Base-by-base conservation (phyloP, 1,140 invertebrate genomes). In the Hetaerina americana region DNA sequence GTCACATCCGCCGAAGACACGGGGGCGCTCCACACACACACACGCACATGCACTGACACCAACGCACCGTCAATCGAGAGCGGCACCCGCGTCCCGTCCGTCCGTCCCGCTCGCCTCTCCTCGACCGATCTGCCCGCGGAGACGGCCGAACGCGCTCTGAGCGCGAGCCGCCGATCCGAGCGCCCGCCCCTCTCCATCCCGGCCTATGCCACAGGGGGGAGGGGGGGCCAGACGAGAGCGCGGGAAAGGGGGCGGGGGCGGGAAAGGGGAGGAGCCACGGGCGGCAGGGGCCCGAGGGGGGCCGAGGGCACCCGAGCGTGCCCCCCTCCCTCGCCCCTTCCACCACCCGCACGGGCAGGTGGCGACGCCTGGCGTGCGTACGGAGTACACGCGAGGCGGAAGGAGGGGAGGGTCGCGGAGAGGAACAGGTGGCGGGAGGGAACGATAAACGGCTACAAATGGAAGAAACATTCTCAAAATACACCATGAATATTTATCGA, bases 21-120 rank as follows among this genome's bases (percentile, higher is more conserved):
- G 75, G 76, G 77, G 78, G 78, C 75, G 76, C 77, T 57, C 77
- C 76, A 74, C 76, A 77, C 76, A 74, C 75, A 81, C 80, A 79
- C 80, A 81, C 80, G 78, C 77, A 28, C 26, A 66, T 15, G 28
- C n/a, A n/a, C n/a, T n/a, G n/a, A 25, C 66, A 12, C 24, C 66
- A 25, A 25, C 24, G 66, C 10, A 15, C 26, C 10, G 15, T 8
- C 66, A n/a, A n/a, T n/a, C n/a, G n/a, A n/a, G n/a, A n/a, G n/a
- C n/a, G n/a, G n/a, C n/a, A n/a, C n/a, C n/a, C n/a, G n/a, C n/a
- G n/a, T n/a, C n/a, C n/a, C n/a, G n/a, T n/a, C n/a, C n/a, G n/a
- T n/a, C n/a, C n/a, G n/a, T n/a, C n/a, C n/a, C n/a, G n/a, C n/a
- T n/a, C n/a, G n/a, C n/a, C n/a, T n/a, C n/a, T n/a, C n/a, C n/a